Evolutionary conservation across 1,140 invertebrate species (phyloP), one percentile per base, ranked within the genome.

Genomic region (Pseudomyrmex cubaensis): DNA sequence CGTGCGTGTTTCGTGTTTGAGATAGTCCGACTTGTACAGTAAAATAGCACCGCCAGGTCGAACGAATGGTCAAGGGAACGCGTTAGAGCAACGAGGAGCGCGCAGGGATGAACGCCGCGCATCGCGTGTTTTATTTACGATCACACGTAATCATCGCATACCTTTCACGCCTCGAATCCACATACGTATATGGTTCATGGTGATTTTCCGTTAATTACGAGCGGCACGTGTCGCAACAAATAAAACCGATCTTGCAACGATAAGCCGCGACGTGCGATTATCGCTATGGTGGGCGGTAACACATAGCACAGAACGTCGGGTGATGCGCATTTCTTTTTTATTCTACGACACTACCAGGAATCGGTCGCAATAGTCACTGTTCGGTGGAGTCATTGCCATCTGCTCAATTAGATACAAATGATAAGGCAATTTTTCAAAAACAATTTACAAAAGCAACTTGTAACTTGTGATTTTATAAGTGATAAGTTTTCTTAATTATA

Each of bases 1-100:
- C 86, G 84, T 73, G 90, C 85, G 86, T 85, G 86, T 76, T 90
- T 91, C 90, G 91, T 90, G 87, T 91, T 35, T 35, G 91, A 89
- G 78, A 25, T 57, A 82, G 87, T 86, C 75, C 88, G 91, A 90
- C 76, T 91, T 35, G 5, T 35, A 7, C 35, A 1, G 35, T 35
- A 35, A 88, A 90, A 90, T 92, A 89, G 89, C 91, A 61, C 72
- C 78, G 50, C 75, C 59, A 84, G 85, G 77, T 85, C 78, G 85
- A 62, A 76, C 69, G 75, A 85, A 83, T 75, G 77, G 78, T 87
- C 84, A 90, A 87, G 85, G 89, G 90, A 87, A 87, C 77, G 87
- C 59, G 83, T 70, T 76, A 75, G 85, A 75, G 74, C 72, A 54
- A 59, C 67, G 64, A 17, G 35, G 12, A 17, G 17, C 46, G 66